phyloP scores from a whole-genome alignment of 2,888 invertebrate genomes.

The Gari tellinella region DNA sequence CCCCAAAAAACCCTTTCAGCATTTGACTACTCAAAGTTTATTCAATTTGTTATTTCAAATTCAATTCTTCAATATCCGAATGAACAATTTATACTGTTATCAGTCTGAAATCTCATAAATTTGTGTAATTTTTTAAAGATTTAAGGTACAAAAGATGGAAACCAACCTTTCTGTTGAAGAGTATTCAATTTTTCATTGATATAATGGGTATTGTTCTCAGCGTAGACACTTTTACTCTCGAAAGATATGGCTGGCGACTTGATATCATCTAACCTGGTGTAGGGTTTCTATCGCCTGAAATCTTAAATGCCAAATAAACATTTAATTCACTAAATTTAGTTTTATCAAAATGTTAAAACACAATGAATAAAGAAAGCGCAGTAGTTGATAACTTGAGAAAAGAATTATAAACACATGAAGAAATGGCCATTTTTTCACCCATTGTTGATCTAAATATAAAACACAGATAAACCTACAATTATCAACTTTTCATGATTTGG shows the following conservation, averaged over 20 bases:
- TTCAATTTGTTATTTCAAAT: too few species aligned
- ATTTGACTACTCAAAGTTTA: too few species aligned
- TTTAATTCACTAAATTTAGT: conserved; percentile 28
- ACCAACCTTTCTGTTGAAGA: background rate
- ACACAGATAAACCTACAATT: too few species aligned
- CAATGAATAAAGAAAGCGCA: conserved; percentile 3
- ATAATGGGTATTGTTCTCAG: conserved; percentile 16
- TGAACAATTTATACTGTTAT: too few species aligned
- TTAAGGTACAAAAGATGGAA: too few species aligned
- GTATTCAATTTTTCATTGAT: conserved; percentile 7
- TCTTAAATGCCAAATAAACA: conserved; percentile 36
- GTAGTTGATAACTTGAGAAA: conserved; percentile 26
- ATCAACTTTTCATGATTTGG: too few species aligned
- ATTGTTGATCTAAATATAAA: too few species aligned
- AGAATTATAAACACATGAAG: conserved; percentile 18
- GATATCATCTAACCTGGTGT: conserved; percentile 25
- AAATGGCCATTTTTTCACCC: background rate
- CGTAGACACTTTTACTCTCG: conserved; percentile 23
- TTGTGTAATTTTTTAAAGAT: too few species aligned
- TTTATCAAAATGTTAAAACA: conserved; percentile 17
- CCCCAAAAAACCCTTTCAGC: too few species aligned
- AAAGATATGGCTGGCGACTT: conserved; percentile 6
- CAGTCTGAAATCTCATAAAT: too few species aligned
- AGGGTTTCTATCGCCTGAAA: conserved; percentile 21
- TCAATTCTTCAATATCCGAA: too few species aligned